Evolutionary conservation across 2,113 vertebrate genomes (phyloP), one percentile per base, ranked within the genome.

Genomic region (Dicrurus megarhynchus): DNA sequence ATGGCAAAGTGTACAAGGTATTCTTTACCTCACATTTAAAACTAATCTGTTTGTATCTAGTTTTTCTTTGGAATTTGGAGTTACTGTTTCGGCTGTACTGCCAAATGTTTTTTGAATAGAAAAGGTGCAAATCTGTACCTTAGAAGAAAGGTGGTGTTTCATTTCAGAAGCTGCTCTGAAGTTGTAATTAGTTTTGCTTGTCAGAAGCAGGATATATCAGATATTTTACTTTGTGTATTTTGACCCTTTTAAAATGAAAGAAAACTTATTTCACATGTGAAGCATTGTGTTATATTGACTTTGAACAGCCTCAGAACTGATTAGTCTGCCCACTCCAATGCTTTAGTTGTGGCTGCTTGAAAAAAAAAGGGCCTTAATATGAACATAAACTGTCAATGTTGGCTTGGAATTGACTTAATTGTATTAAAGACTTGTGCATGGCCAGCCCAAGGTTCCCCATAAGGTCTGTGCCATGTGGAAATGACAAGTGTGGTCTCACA

Each of bases 1-100:
- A 99, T 33, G 99, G 99, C 75, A 98, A 99, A 95, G 99, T 99
- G 7, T 99, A 98, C 95, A 99, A 99, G 99, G 99, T 99, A 97
- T 69, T 74, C 33, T 76, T 91, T 41, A 32, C 9, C 12, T 64
- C 55, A 10, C 11, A 15, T 85, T 89, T 74, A 15, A 42, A 78
- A 32, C 16, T 71, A 1, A 19, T 50, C 24, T 50, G 5, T 77
- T 87, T 59, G 17, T 68, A 28, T 50, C 12, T 84, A 23, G 7
- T 16, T 88, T 69, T 74, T 30, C 3, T 47, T 92, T 74, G 22
- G 57, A 70, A 50, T 61, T 24, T 53, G 37, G 35, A 53, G 12
- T 90, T 64, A 14, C 27, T 87, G 7, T 47, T 63, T 78, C 80
- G 55, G 10, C 41, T 65, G 21, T 37, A 12, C 32, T 35, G 17